Percentiles rank a stretch among this genome's conserved stretches.
phyloP scores from a whole-genome alignment of 2,797 vertebrate genomes.

The Melanotaenia parkinsoni region DNA sequence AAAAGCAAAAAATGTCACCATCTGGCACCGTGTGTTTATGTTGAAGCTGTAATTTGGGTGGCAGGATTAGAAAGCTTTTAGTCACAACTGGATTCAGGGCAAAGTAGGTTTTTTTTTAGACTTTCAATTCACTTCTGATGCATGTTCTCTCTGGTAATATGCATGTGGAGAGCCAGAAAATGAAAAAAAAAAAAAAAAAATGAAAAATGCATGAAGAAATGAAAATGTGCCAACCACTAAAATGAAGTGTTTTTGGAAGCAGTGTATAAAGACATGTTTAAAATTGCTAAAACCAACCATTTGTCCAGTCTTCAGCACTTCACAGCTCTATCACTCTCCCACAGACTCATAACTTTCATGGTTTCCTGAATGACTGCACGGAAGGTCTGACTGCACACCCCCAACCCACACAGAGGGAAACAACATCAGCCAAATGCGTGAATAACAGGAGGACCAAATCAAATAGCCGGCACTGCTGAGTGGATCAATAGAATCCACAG shows the following conservation, averaged over 20 bases:
- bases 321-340: slow-evolving; percentile 30
- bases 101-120: slow-evolving; percentile 34
- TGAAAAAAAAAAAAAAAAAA: slow-evolving; percentile 31
- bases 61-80: slow-evolving; percentile 46
- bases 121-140: slow-evolving; percentile 30
- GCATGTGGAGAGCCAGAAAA: slow-evolving; percentile 37
- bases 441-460: slow-evolving; percentile 79
- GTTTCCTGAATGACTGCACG: slow-evolving; percentile 27
- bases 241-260: slow-evolving; percentile 57
- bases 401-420: slow-evolving; percentile 50
- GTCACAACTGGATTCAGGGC: slow-evolving; percentile 22
- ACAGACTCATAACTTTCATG: slow-evolving; percentile 45
- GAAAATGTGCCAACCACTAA: slow-evolving; percentile 64
- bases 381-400: slow-evolving; percentile 44
- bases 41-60: slow-evolving; percentile 12
- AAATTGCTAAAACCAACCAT: slow-evolving; percentile 51
- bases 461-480: slow-evolving; percentile 65
- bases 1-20: neutral
- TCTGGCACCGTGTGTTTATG: neutral
- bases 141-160: slow-evolving; percentile 14
- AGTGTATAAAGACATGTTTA: slow-evolving; percentile 48
- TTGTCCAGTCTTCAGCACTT: slow-evolving; percentile 43
- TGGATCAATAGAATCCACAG: slow-evolving; percentile 70
- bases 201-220: slow-evolving; percentile 53
- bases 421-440: slow-evolving; percentile 75